Percentiles rank a stretch among this genome's conserved stretches.
These are phyloP conservation scores for Scrobipalpa atriplicella DNA, from an alignment of 2,888 invertebrate genomes.

Conservation along the genomic window DNA sequence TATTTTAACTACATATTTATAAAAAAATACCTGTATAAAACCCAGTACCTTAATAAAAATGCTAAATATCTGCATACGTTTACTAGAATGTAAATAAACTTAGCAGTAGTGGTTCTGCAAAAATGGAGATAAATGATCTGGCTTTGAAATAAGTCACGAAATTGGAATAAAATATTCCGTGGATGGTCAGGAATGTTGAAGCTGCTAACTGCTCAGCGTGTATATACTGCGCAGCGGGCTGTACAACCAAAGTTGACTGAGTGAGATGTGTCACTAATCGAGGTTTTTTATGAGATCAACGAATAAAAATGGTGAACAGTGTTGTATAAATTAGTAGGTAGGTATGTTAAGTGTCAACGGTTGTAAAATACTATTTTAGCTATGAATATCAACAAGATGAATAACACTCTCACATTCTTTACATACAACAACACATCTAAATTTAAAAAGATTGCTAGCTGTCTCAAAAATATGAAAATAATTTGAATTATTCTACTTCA, in stretches of 20 bases:
- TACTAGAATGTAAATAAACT: not conserved
- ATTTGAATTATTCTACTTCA: too few relatives aligned
- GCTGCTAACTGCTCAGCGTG: constrained; percentile 35
- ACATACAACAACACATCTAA: too few relatives aligned
- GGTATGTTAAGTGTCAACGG: not conserved
- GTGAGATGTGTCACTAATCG: constrained; percentile 13
- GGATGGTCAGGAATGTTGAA: constrained; percentile 49
- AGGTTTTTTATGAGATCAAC: not conserved
- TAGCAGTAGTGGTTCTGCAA: constrained; percentile 4
- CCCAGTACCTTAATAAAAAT: too few relatives aligned
- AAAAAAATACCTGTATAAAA: not conserved
- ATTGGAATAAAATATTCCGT: constrained; percentile 50
- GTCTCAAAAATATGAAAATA: too few relatives aligned
- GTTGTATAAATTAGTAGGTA: not conserved
- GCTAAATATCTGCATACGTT: not conserved
- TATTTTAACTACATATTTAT: too few relatives aligned
- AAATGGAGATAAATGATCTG: constrained; percentile 35
- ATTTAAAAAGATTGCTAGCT: too few relatives aligned
- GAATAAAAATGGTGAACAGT: not conserved
- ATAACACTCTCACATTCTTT: too few relatives aligned
- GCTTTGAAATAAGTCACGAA: constrained; percentile 52
- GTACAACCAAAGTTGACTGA: constrained; percentile 35
- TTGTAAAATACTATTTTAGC: too few relatives aligned
- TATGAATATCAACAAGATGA: too few relatives aligned
- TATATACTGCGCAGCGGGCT: too few relatives aligned